These are phyloP conservation scores for Drosophila mettleri DNA, from an alignment of 2,888 invertebrate genomes.

Conservation along the genomic window DNA sequence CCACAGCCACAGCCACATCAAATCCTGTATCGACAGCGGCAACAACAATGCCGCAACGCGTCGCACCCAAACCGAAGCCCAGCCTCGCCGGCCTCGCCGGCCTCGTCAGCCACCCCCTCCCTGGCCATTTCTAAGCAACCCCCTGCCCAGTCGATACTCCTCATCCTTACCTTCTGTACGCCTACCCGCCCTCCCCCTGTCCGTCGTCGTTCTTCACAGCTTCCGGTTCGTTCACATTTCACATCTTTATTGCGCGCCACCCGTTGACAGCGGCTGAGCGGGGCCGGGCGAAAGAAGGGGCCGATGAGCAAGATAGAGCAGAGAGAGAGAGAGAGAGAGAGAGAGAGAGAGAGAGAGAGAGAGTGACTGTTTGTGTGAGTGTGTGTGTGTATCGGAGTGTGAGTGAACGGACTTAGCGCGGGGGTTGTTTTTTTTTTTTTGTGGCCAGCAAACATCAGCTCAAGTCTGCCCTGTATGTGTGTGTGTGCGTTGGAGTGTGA, in stretches of 20 bases:
- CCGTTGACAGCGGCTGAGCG: slow-evolving; percentile 36
- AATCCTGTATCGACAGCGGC: slow-evolving; percentile 22
- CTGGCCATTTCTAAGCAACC: neutral
- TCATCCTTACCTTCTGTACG: neutral
- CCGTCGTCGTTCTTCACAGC: slow-evolving; percentile 11
- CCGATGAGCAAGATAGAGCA: too few species aligned
- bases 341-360: neutral
- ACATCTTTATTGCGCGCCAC: slow-evolving; percentile 37
- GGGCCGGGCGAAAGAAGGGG: neutral
- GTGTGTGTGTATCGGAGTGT: neutral
- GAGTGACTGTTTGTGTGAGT: neutral
- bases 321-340: neutral
- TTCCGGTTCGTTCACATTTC: slow-evolving; percentile 37
- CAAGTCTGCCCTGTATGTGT: slow-evolving; percentile 2
- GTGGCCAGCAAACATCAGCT: slow-evolving; percentile 11
- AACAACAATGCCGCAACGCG: slow-evolving; percentile 1
- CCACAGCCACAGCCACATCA: slow-evolving; percentile 10
- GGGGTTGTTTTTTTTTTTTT: slow-evolving; percentile 34
- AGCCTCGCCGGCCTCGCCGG: too few species aligned
- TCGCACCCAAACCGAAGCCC: neutral
- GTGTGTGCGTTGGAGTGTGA: slow-evolving; percentile 43
- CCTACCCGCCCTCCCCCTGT: neutral
- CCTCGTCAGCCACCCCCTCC: neutral
- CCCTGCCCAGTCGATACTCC: neutral
- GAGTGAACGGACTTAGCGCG: neutral